Evolutionary conservation across 2,797 vertebrate genomes (phyloP).

Genomic region (Enteromius thamalakanensis): DNA sequence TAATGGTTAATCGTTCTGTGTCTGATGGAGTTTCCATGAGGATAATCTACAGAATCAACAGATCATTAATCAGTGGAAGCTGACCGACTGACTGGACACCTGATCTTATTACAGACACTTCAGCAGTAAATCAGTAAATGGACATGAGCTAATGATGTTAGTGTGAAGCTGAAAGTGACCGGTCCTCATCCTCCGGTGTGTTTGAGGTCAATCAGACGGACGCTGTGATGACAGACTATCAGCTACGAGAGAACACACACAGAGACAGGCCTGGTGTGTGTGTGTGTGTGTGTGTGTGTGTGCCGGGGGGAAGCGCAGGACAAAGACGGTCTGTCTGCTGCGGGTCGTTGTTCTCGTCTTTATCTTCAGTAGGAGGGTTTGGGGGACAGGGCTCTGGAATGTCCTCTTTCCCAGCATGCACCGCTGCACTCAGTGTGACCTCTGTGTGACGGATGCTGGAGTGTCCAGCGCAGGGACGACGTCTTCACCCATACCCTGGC

Average conservation of each 20-base stretch:
- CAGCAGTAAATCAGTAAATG: background rate
- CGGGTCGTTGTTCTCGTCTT: constrained; percentile 79
- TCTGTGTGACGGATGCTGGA: constrained; percentile 70
- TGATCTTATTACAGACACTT: background rate
- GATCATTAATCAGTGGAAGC: background rate
- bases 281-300: constrained; percentile 20
- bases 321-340: constrained; percentile 94
- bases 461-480: constrained; percentile 55
- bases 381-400: constrained; percentile 65
- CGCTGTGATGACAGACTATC: constrained; percentile 57
- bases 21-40: constrained; percentile 46
- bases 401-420: constrained; percentile 64
- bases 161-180: constrained; percentile 1
- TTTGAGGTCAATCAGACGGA: constrained; percentile 63
- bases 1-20: background rate
- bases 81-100: background rate
- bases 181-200: background rate
- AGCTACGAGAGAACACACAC: background rate
- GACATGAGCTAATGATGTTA: constrained; percentile 32
- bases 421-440: constrained; percentile 29
- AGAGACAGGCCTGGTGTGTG: background rate
- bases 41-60: background rate
- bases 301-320: constrained; percentile 76
- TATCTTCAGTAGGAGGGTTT: constrained; percentile 81
- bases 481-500: background rate